Percentiles rank a stretch among this genome's conserved stretches.
phyloP scores from a whole-genome alignment of 2,888 invertebrate genomes.

The Heliconius sara region DNA sequence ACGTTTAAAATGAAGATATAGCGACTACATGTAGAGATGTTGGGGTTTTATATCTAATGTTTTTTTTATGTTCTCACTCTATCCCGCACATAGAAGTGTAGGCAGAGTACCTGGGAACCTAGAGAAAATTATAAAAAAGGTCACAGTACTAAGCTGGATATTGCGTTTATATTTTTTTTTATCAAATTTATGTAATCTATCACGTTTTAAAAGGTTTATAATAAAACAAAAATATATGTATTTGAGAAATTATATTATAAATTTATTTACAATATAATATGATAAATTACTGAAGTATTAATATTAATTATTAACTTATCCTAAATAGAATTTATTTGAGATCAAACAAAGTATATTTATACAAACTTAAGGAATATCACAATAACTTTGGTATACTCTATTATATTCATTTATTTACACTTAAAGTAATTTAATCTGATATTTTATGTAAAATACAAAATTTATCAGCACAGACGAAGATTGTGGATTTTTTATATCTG shows the following conservation, averaged over 20 bases:
- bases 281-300: background rate
- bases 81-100: too few species aligned
- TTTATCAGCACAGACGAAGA: background rate
- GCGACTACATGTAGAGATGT: too few species aligned
- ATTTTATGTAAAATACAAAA: background rate
- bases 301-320: constrained; percentile 10
- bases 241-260: background rate
- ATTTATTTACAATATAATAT: constrained; percentile 28
- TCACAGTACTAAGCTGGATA: too few species aligned
- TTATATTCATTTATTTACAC: background rate
- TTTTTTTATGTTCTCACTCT: too few species aligned
- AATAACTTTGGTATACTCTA: constrained; percentile 62
- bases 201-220: background rate
- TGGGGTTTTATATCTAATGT: too few species aligned
- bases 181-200: background rate
- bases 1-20: too few species aligned
- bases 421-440: background rate
- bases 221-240: background rate
- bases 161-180: background rate
- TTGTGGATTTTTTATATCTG: too few species aligned
- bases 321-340: constrained; percentile 54
- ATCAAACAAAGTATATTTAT: constrained; percentile 56
- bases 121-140: too few species aligned
- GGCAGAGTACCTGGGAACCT: too few species aligned
- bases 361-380: constrained; percentile 58